A percentile compares a stretch with the other conserved stretches of the same genome.
Evolutionary conservation across 2,888 invertebrate genomes (phyloP).

Genomic region (Erebia aethiops): DNA sequence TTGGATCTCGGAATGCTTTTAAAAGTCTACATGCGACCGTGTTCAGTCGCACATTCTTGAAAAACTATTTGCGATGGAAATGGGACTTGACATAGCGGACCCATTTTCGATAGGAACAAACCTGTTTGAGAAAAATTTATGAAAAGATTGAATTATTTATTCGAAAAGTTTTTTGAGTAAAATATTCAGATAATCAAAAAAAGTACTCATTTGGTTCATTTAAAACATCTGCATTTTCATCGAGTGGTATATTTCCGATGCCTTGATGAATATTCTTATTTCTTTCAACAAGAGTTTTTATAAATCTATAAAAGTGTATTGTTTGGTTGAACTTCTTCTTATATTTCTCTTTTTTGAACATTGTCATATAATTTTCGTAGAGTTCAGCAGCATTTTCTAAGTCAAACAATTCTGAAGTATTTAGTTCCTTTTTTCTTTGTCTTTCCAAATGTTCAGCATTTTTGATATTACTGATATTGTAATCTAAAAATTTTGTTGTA

Average conservation of each 20-base stretch:
- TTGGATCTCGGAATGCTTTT: conserved; percentile 21
- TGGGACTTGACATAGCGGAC: conserved; percentile 10
- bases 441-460: conserved; percentile 34
- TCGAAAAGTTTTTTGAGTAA: neutral
- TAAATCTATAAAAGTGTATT: conserved; percentile 56
- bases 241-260: neutral
- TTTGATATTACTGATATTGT: conserved; percentile 42
- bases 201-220: conserved; percentile 9
- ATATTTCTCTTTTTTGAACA: conserved; percentile 45
- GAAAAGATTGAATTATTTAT: neutral
- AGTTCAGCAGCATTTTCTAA: conserved; percentile 51
- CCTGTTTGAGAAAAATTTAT: conserved; percentile 4
- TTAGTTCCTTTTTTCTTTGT: conserved; percentile 37
- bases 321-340: conserved; percentile 43
- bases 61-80: conserved; percentile 22
- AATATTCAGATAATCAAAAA: neutral
- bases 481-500: conserved; percentile 44
- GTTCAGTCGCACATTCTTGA: conserved; percentile 25
- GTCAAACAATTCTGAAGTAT: conserved; percentile 51
- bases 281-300: conserved; percentile 57
- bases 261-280: conserved; percentile 46
- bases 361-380: conserved; percentile 48
- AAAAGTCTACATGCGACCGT: conserved; percentile 21
- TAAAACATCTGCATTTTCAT: conserved; percentile 15
- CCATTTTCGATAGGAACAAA: conserved; percentile 15